phyloP scores from a whole-genome alignment of 2,113 vertebrate genomes.

The Coptodon rendalli region DNA sequence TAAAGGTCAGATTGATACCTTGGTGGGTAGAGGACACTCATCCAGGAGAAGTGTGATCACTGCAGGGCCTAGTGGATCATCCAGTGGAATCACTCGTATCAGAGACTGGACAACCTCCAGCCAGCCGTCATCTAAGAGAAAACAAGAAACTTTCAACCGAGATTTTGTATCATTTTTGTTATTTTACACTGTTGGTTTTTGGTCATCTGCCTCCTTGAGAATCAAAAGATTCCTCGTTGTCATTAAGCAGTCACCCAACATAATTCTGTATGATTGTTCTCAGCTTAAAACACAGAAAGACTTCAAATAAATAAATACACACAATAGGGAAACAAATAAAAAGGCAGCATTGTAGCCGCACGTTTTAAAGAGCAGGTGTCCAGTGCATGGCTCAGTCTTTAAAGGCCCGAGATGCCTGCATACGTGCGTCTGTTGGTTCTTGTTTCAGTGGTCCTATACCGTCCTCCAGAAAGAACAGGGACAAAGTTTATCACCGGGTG shows the following conservation, averaged over 20 bases:
- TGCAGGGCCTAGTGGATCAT: constrained; percentile 95
- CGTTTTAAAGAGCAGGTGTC: neutral
- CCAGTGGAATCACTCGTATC: constrained; percentile 96
- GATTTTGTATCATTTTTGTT: fast-evolving
- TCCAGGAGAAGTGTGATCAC: constrained; percentile 96
- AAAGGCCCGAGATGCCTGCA: neutral
- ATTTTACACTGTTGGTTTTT: neutral
- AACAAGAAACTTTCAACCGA: neutral
- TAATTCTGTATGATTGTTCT: neutral
- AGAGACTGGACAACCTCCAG: constrained; percentile 97
- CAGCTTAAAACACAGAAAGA: neutral
- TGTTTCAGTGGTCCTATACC: neutral
- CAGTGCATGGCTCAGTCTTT: neutral
- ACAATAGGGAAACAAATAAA: neutral
- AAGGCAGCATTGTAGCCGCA: fast-evolving
- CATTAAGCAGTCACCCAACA: fast-evolving
- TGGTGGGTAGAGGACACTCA: constrained; percentile 96
- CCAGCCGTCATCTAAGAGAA: constrained; percentile 90
- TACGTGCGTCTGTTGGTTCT: fast-evolving
- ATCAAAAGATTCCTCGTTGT: neutral
- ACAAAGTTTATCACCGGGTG: neutral
- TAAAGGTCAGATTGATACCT: constrained; percentile 46
- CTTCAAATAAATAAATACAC: neutral
- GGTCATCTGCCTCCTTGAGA: neutral
- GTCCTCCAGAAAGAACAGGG: neutral